Conservation (phyloP, 2,113 vertebrate species). For the Laterallus jamaicensis region DNA sequence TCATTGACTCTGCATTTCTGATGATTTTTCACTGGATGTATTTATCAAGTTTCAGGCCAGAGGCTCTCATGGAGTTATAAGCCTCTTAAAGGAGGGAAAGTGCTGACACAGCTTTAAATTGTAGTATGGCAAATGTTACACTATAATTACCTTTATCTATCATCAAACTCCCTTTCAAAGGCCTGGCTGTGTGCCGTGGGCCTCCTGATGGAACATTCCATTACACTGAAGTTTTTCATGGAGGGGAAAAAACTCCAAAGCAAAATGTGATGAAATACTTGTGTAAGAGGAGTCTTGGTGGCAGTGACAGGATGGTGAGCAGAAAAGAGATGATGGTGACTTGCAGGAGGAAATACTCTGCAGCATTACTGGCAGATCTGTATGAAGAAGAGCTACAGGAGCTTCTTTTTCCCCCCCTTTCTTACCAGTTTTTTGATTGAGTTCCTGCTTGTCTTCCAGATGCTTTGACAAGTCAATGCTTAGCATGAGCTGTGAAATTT, state of each 20-base stretch:
- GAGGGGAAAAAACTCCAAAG: neutral
- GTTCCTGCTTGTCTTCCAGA: neutral
- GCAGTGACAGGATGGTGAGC: neutral
- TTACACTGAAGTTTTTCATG: constrained; percentile 20
- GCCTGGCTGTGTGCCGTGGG: neutral
- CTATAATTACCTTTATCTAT: constrained; percentile 68
- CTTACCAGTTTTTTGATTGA: neutral
- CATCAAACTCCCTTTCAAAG: constrained; percentile 26
- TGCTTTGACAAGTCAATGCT: neutral
- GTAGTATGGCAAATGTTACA: constrained; percentile 37
- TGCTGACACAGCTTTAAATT: constrained; percentile 56
- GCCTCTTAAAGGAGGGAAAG: constrained; percentile 21
- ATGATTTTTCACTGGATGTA: constrained; percentile 28
- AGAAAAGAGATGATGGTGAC: neutral
- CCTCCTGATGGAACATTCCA: constrained; percentile 29
- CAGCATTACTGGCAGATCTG: neutral
- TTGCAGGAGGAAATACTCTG: neutral
- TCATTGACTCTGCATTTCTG: constrained; percentile 8
- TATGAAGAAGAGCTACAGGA: neutral
- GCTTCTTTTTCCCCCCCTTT: too few species aligned
- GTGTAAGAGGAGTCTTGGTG: neutral
- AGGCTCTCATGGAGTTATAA: constrained; percentile 32
- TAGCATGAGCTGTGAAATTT: neutral
- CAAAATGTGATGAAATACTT: constrained; percentile 42
- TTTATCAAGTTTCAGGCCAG: constrained; percentile 42